These are phyloP conservation scores for Aulostomus chinensis DNA, from an alignment of 2,797 vertebrate genomes.

Conservation along the genomic window DNA sequence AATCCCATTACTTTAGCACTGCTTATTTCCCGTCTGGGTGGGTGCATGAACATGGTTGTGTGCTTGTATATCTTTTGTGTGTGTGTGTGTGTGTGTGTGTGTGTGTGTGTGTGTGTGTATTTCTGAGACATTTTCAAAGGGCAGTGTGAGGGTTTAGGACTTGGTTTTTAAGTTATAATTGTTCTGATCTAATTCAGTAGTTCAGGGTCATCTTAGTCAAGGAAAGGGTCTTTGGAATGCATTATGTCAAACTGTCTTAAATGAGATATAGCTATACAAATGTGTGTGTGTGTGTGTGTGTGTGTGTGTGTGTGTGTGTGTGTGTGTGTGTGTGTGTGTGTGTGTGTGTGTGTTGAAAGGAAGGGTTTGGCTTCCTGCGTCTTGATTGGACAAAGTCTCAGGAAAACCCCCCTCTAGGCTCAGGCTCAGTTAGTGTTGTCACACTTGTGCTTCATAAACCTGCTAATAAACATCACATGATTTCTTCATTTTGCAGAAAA, in stretches of 20 bases:
- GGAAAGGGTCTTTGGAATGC: no score
- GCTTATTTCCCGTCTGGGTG: slow-evolving; percentile 28
- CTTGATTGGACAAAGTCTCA: slow-evolving; percentile 67
- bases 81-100: slow-evolving; percentile 17
- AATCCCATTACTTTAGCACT: slow-evolving; percentile 33
- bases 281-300: neutral
- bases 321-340: neutral
- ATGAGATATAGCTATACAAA: no score
- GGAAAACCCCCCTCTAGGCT: slow-evolving; percentile 53
- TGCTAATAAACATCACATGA: slow-evolving; percentile 46
- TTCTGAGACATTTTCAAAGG: neutral
- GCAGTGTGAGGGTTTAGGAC: no score
- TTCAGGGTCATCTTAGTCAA: no score
- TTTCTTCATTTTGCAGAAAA: slow-evolving; percentile 19
- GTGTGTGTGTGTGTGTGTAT: slow-evolving; percentile 9
- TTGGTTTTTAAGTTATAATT: no score
- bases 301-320: slow-evolving; percentile 21
- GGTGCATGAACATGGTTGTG: slow-evolving; percentile 12
- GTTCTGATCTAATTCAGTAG: no score
- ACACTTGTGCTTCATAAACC: slow-evolving; percentile 52
- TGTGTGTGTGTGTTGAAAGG: slow-evolving; percentile 42
- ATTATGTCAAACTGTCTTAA: no score
- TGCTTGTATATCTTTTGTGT: slow-evolving; percentile 5
- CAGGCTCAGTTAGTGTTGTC: slow-evolving; percentile 46
- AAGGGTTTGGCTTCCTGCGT: slow-evolving; percentile 73